These are phyloP conservation scores for Catharus ustulatus DNA, from an alignment of 2,797 vertebrate species.

Conservation along the genomic window DNA sequence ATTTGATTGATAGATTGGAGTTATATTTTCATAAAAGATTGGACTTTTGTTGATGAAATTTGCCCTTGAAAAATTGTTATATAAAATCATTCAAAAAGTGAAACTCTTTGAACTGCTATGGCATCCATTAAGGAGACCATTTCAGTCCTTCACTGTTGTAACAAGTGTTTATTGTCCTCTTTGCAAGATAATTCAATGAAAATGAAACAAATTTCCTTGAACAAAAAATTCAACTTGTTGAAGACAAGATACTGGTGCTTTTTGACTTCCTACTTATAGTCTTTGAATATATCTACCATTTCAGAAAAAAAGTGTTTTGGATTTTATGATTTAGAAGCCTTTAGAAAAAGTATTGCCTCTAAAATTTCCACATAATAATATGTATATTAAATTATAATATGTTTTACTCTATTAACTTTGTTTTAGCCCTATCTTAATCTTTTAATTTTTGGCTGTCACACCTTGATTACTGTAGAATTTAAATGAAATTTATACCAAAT, in stretches of 20 bases:
- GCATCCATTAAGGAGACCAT: background rate
- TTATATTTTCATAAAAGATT: background rate
- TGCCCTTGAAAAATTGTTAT: background rate
- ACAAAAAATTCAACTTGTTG: background rate
- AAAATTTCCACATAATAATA: background rate
- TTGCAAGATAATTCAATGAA: background rate
- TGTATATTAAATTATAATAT: background rate
- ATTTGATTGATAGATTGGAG: background rate
- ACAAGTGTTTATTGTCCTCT: background rate
- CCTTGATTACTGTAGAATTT: background rate
- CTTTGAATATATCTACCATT: background rate
- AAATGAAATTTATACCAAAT: background rate
- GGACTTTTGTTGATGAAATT: background rate
- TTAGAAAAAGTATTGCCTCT: background rate
- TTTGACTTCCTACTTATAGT: background rate
- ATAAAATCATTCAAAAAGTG: background rate
- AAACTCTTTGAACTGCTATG: background rate
- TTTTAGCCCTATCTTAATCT: background rate
- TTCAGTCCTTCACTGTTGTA: background rate
- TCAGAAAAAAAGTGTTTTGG: background rate
- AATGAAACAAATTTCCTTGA: background rate
- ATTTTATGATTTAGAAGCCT: background rate
- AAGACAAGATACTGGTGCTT: background rate
- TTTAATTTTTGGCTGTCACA: background rate
- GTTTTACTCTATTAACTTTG: background rate